phyloP scores from a whole-genome alignment of 2,888 invertebrate species.

The Platycheirus albimanus region DNA sequence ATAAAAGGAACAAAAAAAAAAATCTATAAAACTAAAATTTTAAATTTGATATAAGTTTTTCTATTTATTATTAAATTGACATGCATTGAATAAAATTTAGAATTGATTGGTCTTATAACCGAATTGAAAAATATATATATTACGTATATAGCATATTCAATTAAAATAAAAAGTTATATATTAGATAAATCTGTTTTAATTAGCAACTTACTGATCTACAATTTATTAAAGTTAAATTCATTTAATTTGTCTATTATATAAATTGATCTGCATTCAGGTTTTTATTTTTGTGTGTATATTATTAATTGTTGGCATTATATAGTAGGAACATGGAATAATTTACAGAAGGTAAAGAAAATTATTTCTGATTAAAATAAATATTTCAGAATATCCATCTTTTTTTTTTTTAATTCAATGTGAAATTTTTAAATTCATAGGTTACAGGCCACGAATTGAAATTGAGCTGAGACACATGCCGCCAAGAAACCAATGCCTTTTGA shows the following conservation, averaged over 20 bases:
- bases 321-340: slow-evolving; percentile 76
- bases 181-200: slow-evolving; percentile 8
- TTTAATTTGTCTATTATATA: slow-evolving; percentile 25
- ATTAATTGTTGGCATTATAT: slow-evolving; percentile 23
- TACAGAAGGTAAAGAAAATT: slow-evolving; percentile 79
- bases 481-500: slow-evolving; percentile 89
- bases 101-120: slow-evolving; percentile 14
- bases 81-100: slow-evolving; percentile 53
- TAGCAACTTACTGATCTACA: slow-evolving; percentile 58
- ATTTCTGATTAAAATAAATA: slow-evolving; percentile 19
- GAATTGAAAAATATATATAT: slow-evolving; percentile 28
- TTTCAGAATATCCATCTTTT: slow-evolving; percentile 50
- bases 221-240: slow-evolving; percentile 9
- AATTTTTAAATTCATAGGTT: slow-evolving; percentile 67
- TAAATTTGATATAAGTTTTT: slow-evolving; percentile 5
- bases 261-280: slow-evolving; percentile 47
- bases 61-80: slow-evolving; percentile 28
- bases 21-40: slow-evolving; percentile 36
- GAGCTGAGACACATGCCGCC: slow-evolving; percentile 87
- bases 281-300: slow-evolving; percentile 6
- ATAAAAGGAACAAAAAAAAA: slow-evolving; percentile 17
- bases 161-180: slow-evolving; percentile 11
- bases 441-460: slow-evolving; percentile 72
- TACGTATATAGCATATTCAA: slow-evolving; percentile 24
- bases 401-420: slow-evolving; percentile 31